Percentiles rank a stretch among this genome's conserved stretches.
phyloP scores from a whole-genome alignment of 2,797 vertebrate species.

The Sebastes umbrosus region DNA sequence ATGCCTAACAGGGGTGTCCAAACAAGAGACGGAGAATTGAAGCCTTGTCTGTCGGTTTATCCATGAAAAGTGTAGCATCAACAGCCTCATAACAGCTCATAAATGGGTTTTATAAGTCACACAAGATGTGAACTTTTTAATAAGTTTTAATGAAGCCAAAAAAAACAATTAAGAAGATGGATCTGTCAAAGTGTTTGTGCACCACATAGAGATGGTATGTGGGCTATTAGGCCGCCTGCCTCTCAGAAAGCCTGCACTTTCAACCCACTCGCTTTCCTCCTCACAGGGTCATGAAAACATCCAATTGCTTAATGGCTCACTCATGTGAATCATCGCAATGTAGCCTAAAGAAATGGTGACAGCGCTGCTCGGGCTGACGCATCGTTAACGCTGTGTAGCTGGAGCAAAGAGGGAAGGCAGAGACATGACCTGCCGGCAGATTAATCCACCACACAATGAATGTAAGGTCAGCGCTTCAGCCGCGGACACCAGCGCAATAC shows the following conservation, averaged over 20 bases:
- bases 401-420: slow-evolving; percentile 32
- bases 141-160: slow-evolving; percentile 20
- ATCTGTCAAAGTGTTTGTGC: slow-evolving; percentile 11
- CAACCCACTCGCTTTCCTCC: slow-evolving; percentile 56
- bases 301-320: slow-evolving; percentile 67
- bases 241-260: slow-evolving; percentile 56
- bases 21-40: slow-evolving; percentile 43
- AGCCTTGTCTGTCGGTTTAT: slow-evolving; percentile 39
- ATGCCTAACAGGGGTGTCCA: slow-evolving; percentile 45
- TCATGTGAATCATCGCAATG: slow-evolving; percentile 63
- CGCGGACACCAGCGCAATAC: neutral
- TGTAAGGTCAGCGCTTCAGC: slow-evolving; percentile 47
- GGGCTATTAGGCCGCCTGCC: slow-evolving; percentile 46
- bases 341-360: slow-evolving; percentile 52
- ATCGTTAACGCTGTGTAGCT: slow-evolving; percentile 47
- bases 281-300: slow-evolving; percentile 68
- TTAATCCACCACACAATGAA: slow-evolving; percentile 54
- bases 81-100: slow-evolving; percentile 11
- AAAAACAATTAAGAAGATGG: slow-evolving; percentile 28
- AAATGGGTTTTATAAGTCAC: slow-evolving; percentile 32
- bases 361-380: slow-evolving; percentile 32
- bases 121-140: slow-evolving; percentile 26
- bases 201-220: neutral
- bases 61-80: slow-evolving; percentile 29
- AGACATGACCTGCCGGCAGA: slow-evolving; percentile 48